Base-by-base conservation (phyloP, 2,888 invertebrate genomes). In the Euzophera pinguis region DNA sequence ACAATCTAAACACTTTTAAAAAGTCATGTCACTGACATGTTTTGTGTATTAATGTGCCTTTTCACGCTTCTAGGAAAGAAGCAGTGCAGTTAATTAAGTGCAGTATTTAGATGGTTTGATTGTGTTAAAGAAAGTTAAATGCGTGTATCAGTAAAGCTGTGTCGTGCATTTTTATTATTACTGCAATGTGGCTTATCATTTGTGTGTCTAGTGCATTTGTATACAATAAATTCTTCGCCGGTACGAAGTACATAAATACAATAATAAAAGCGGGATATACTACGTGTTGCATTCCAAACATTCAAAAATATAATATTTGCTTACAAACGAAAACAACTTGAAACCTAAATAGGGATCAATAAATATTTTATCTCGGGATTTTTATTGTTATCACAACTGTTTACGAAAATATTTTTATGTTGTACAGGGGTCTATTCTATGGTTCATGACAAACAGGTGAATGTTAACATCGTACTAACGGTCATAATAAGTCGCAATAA, bases 81-180 rank as follows among this genome's bases (percentile, higher is more conserved):
- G 87, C 89, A 75, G 75, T 87, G 85, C 83, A 78, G 84, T 86
- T 87, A 85, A 74, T 86, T 86, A 84, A 74, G 72, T 77, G 82
- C 84, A 70, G 69, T 71, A 68, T 71, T 67, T 41, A 69, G 69
- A 74, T 71, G 58, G 62, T 65, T 59, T 59, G 71, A 69, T 77
- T 76, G 78, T 73, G 78, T 80, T 77, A 72, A 63, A 68, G 65
- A 76, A 75, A 76, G 75, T 56, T 58, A 67, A 66, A 73, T 81
- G 80, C 82, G 74, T 73, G 67, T 69, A 65, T 68, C 70, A 73
- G 54, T 60, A 54, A 65, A 65, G 63, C 61, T 60, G 59, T 67
- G 62, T 69, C 71, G 71, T 71, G 70, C 71, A 67, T 50, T 64
- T 59, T 4, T 32, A 29, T 50, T 50, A 39, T 27, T 8, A 6